Percentiles rank a stretch among this genome's conserved stretches.
Conservation (phyloP, 1,140 invertebrate genomes). For the Mercenaria mercenaria region DNA sequence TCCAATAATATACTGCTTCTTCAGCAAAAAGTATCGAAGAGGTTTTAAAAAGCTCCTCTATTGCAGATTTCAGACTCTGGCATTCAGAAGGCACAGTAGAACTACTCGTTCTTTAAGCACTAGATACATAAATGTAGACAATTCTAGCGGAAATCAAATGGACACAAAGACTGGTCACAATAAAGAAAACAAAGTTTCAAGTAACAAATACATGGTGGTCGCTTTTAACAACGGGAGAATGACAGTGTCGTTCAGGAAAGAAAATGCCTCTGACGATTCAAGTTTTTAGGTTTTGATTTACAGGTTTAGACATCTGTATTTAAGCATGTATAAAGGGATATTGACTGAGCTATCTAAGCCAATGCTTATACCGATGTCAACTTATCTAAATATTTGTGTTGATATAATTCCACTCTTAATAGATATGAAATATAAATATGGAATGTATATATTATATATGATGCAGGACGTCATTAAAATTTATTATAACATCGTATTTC, state of each 20-base stretch:
- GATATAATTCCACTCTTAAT: too few relatives aligned
- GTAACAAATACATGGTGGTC: constrained; percentile 65
- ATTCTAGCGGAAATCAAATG: constrained; percentile 10
- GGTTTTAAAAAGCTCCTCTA: constrained; percentile 89
- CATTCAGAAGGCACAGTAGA: constrained; percentile 46
- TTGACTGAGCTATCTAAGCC: too few relatives aligned
- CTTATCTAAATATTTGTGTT: too few relatives aligned
- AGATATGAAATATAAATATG: too few relatives aligned
- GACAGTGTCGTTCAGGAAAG: constrained; percentile 60
- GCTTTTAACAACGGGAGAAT: constrained; percentile 65
- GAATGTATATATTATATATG: too few relatives aligned
- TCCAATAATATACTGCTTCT: constrained; percentile 98
- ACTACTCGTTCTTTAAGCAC: constrained; percentile 43
- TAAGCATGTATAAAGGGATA: too few relatives aligned
- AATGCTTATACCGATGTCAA: too few relatives aligned
- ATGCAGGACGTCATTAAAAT: too few relatives aligned
- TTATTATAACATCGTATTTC: too few relatives aligned
- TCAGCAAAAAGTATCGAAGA: constrained; percentile 97
- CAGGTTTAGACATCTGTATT: too few relatives aligned
- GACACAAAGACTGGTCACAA: constrained; percentile 27
- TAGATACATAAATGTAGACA: constrained; percentile 55
- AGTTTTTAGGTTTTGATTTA: constrained; percentile 49
- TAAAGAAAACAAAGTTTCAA: constrained; percentile 50
- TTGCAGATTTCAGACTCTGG: constrained; percentile 11
- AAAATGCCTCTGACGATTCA: constrained; percentile 60